Base-by-base conservation (phyloP, 2,888 invertebrate species). In the Branchinecta sandiegonensis region DNA sequence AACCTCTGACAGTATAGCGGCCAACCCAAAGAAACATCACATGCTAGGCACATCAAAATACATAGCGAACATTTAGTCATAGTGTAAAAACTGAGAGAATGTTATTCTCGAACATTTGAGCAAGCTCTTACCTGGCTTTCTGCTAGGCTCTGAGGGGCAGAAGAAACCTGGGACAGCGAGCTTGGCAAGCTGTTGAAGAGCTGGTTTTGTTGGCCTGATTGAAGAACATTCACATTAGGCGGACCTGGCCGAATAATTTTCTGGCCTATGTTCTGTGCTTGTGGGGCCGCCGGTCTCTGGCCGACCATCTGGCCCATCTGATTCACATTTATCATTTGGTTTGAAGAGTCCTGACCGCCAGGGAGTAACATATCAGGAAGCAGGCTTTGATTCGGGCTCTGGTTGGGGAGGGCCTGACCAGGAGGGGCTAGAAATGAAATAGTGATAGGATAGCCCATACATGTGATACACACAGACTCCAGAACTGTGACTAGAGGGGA, bases 221-320 rank as follows among this genome's bases (percentile, higher is more conserved):
- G 63, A 56, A 56, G 14, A 23, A 56, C 63, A 56, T 56, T 56
- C 63, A 56, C 63, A 23, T 56, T 56, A n/a, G 23, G 23, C 23
- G n/a, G 63, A 56, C 63, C 63, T 56, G n/a, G 63, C 14, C 63
- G 63, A 56, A 56, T 23, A 8, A 23, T 8, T 23, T 56, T 56
- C 14, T n/a, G 23, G n/a, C 63, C 63, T 17, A 56, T 10, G 63
- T 56, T 56, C 14, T 17, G 14, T 8, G 63, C 23, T 10, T 56
- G 63, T 17, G 63, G 63, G 23, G 63, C 63, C n/a, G 12, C 63
- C n/a, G 23, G n/a, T 10, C 63, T 56, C n/a, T n/a, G 63, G 23
- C 12, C 63, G 12, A 23, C 63, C n/a, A 56, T 23, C n/a, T 56
- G 63, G n/a, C 63, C 63, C 23, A 56, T 56, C 23, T 56, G 63